Percentiles rank a stretch among this genome's conserved stretches.
Evolutionary conservation across 2,888 invertebrate species (phyloP).

Genomic region (Tetanocera ferruginea): DNA sequence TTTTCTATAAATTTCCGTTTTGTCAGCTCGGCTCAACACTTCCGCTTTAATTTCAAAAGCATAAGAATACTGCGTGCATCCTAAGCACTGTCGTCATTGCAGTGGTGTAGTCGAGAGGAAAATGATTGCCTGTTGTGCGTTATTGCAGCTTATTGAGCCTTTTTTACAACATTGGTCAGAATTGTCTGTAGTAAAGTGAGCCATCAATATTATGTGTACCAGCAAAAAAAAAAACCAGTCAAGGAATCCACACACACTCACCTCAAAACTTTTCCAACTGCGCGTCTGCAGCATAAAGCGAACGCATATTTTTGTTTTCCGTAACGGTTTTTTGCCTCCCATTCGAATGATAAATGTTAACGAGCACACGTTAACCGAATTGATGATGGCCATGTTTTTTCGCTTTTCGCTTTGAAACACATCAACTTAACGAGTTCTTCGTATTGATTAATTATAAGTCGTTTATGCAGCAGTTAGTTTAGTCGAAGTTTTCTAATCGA

Average conservation of each 20-base stretch:
- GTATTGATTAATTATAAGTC: not conserved
- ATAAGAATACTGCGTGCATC: not conserved
- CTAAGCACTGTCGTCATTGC: not conserved
- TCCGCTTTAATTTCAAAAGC: not conserved
- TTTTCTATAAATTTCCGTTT: not conserved
- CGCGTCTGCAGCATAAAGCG: no score
- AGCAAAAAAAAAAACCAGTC: no score
- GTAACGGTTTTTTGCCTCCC: not conserved
- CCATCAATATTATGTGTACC: no score
- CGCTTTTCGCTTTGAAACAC: not conserved
- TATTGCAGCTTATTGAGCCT: no score
- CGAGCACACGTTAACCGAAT: constrained; percentile 9
- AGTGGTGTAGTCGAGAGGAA: no score
- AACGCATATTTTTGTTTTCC: not conserved
- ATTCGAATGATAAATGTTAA: constrained; percentile 17
- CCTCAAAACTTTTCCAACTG: no score
- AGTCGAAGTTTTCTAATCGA: not conserved
- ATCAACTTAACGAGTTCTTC: not conserved
- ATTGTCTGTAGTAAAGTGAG: no score
- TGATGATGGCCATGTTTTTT: constrained; percentile 12
- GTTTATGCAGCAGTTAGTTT: not conserved
- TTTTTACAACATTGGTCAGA: no score
- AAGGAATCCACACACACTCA: no score
- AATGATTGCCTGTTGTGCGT: no score
- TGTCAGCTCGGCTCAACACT: not conserved